Evolutionary conservation across 30 jellyfish, hydroid and myxozoan species (phyloP).

Genomic region (Turritopsis dohrnii): DNA sequence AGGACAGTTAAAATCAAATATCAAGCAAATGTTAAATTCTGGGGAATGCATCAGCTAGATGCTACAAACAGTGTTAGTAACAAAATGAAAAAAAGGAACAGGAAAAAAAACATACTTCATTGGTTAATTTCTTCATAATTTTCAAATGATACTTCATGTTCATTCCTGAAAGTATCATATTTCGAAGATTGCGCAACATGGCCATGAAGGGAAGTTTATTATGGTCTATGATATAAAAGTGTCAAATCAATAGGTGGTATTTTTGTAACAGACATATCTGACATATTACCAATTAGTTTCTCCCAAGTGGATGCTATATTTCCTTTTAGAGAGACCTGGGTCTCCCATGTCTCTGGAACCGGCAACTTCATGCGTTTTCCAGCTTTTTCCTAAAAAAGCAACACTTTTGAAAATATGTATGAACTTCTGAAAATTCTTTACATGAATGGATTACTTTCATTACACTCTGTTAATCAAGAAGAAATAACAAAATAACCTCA

Average conservation of each 20-base stretch:
- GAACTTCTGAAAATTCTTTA: neutral
- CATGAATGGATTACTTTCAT: neutral
- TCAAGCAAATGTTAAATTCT: no score
- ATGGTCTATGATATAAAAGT: constrained; percentile 43
- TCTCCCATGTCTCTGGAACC: constrained; percentile 99
- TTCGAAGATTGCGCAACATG: constrained; percentile 77
- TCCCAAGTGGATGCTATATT: constrained; percentile 93
- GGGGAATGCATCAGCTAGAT: no score
- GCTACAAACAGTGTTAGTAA: no score
- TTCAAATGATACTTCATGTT: constrained; percentile 58
- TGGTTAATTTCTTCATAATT: constrained; percentile 48
- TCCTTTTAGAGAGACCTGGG: constrained; percentile 90
- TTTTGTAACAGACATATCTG: no score
- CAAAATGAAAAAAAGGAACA: neutral
- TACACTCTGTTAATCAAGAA: no score
- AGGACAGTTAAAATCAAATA: no score
- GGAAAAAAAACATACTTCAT: constrained; percentile 87
- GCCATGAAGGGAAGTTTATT: constrained; percentile 95
- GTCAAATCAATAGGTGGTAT: no score
- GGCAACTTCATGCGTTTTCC: constrained; percentile 87
- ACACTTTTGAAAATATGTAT: neutral
- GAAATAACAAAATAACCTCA: constrained; percentile 34
- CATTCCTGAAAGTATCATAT: constrained; percentile 80
- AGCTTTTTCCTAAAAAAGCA: constrained; percentile 61
- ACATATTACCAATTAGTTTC: constrained; percentile 61